Evolutionary conservation across 2,797 vertebrate species (phyloP).

Genomic region (Carcharodon carcharias): DNA sequence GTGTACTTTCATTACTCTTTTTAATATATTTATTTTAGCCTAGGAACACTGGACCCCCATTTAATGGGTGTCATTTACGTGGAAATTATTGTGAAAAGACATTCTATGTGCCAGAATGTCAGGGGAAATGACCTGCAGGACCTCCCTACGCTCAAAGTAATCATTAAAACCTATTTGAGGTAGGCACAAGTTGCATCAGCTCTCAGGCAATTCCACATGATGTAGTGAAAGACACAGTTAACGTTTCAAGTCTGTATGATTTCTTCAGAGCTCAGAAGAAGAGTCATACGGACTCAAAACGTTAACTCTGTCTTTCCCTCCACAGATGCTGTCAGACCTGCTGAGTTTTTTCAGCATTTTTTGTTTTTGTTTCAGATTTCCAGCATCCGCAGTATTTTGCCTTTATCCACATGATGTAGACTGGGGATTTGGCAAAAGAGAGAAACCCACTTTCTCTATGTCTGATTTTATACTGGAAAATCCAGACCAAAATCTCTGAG

Average conservation of each 20-base stretch:
- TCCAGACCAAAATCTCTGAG: neutral
- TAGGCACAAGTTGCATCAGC: neutral
- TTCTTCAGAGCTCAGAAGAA: too few species aligned
- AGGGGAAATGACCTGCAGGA: neutral
- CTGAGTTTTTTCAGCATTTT: too few species aligned
- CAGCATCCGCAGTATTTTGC: too few species aligned
- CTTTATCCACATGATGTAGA: neutral
- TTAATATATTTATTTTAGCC: neutral
- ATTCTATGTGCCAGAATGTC: too few species aligned
- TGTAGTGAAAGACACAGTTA: neutral
- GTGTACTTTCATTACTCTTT: neutral
- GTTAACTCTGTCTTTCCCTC: too few species aligned
- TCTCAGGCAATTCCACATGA: neutral
- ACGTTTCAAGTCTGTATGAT: too few species aligned
- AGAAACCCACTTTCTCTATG: neutral
- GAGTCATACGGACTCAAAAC: too few species aligned
- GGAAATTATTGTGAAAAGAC: too few species aligned
- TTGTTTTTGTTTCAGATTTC: too few species aligned
- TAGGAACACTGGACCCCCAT: neutral
- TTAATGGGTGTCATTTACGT: neutral
- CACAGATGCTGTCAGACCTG: too few species aligned
- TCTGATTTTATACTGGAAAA: neutral
- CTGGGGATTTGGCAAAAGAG: neutral
- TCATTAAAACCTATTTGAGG: neutral
- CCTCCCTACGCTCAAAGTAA: neutral